Evolutionary conservation across 2,888 invertebrate genomes (phyloP), one percentile per base, ranked within the genome.

Genomic region (Physocephala rufipes): DNA sequence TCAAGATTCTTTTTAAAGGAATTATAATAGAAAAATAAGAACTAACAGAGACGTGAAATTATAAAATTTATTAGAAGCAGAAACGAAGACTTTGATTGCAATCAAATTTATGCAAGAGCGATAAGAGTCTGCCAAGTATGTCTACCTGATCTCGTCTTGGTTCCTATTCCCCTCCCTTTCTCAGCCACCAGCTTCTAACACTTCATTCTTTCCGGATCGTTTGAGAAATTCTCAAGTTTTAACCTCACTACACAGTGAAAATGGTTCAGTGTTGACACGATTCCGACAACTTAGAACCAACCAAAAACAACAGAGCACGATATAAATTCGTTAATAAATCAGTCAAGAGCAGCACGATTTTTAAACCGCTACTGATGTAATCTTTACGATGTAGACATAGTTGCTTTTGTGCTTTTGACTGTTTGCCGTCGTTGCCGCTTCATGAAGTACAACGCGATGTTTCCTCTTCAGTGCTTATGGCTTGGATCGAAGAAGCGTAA

Each of bases 271-370:
- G 47, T 63, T 63, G 63, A 63, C 63, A 63, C 47, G 63, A 19
- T 45, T 63, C 45, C 45, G n/a, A 15, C 26, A 19, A n/a, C 26
- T 24, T 55, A 26, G 55, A 24, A 55, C 24, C 55, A 26, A 26
- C 26, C 15, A 55, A 9, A 3, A 13, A 15, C 28, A 2, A 16
- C 24, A 2, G 15, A 55, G 21, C 21, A 55, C 55, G 28, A 55
- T 19, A 55, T 26, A 55, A 55, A 21, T 55, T 55, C 36, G 36
- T 36, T 36, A 67, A 47, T 53, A 73, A 75, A 69, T 75, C 71
- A 75, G 75, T 73, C 75, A 74, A 75, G 75, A 76, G 75, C 76
- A 74, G 75, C 75, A 76, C 75, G 76, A 74, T 74, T 73, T 43
- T 58, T n/a, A 21, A 28, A 15, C 36, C 15, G 58, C 28, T 26